These are phyloP conservation scores for Diplosoma virens DNA, from an alignment of 23 tunicate species.

Conservation along the genomic window DNA sequence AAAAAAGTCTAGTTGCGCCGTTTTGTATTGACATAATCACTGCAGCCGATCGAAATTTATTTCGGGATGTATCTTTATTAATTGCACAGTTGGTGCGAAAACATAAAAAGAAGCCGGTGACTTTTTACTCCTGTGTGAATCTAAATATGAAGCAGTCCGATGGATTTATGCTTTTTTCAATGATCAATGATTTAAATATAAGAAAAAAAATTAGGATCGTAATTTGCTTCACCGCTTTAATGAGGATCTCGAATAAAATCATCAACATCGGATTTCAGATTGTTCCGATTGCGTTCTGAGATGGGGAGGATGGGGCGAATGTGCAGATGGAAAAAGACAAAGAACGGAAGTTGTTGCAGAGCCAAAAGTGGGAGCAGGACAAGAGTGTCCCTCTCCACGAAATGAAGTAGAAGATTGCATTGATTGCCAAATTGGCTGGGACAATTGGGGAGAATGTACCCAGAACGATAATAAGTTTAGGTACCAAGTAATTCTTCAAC, in stretches of 20 bases:
- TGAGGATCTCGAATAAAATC: background rate
- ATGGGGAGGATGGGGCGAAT: conserved; percentile 75
- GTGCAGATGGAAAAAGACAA: conserved; percentile 39
- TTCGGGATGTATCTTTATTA: too few relatives aligned
- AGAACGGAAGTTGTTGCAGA: conserved; percentile 29
- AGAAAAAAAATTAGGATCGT: too few relatives aligned
- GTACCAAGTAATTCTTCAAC: conserved; percentile 39
- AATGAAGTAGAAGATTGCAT: conserved; percentile 51
- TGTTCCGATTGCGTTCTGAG: conserved; percentile 65
- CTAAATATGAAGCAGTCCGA: too few relatives aligned
- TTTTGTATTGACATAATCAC: too few relatives aligned
- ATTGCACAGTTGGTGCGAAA: too few relatives aligned
- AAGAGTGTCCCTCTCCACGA: conserved; percentile 38
- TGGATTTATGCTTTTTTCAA: too few relatives aligned
- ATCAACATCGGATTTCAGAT: conserved; percentile 13
- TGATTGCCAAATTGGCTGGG: conserved; percentile 67
- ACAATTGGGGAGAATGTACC: conserved; percentile 57
- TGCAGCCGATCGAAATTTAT: too few relatives aligned
- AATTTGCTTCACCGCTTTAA: background rate
- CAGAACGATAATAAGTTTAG: too few relatives aligned
- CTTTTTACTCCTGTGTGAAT: too few relatives aligned
- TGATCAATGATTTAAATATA: too few relatives aligned
- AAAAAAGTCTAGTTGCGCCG: too few relatives aligned
- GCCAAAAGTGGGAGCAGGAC: conserved; percentile 71
- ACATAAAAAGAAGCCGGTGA: too few relatives aligned